phyloP scores from a whole-genome alignment of 2,888 invertebrate species.

The Drosophila subquinaria region DNA sequence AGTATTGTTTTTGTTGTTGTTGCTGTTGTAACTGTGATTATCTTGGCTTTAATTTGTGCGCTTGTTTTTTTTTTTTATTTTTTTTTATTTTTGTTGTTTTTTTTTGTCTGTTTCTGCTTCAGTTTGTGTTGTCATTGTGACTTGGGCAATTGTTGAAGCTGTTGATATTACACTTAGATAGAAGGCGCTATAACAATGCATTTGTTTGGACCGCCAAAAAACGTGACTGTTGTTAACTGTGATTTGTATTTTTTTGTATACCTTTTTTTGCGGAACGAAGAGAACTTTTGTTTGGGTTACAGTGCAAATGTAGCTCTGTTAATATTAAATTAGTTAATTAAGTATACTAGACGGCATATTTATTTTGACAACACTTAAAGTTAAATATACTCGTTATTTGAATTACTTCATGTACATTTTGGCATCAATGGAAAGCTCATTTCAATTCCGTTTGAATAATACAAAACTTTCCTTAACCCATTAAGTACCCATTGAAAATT shows the following conservation, averaged over 20 bases:
- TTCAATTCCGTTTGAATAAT: too few species aligned
- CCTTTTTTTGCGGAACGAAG: constrained; percentile 10
- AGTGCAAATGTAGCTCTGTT: constrained; percentile 20
- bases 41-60: constrained; percentile 76
- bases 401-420: too few species aligned
- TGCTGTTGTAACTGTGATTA: constrained; percentile 56
- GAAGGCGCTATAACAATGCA: constrained; percentile 63
- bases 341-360: too few species aligned
- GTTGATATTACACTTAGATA: constrained; percentile 79
- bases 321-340: not conserved
- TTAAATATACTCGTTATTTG: too few species aligned
- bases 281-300: constrained; percentile 9
- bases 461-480: too few species aligned
- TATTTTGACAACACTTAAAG: too few species aligned
- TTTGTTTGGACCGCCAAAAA: constrained; percentile 62
- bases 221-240: constrained; percentile 74
- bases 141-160: constrained; percentile 62
- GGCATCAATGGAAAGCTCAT: too few species aligned
- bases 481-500: too few species aligned
- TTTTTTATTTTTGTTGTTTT: constrained; percentile 11
- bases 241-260: constrained; percentile 39
- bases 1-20: constrained; percentile 8
- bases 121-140: constrained; percentile 39
- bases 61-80: constrained; percentile 16
- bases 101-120: constrained; percentile 7